Conservation (phyloP, 2,888 invertebrate genomes). For the Tetanocera ferruginea region DNA sequence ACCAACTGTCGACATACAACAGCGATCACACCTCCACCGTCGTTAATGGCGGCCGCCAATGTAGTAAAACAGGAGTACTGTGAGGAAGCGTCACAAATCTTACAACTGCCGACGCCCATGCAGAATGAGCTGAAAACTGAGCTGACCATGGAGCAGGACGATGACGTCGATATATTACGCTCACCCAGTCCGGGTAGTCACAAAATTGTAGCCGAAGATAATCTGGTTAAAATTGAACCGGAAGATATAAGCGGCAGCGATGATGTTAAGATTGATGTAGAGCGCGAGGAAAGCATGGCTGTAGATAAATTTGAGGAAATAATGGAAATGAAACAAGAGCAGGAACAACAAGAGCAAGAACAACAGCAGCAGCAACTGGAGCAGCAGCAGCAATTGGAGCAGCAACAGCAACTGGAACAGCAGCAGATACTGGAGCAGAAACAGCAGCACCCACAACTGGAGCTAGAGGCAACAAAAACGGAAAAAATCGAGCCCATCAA, state of each 20-base stretch:
- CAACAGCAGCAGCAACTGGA: slow-evolving; percentile 13
- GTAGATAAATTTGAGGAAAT: slow-evolving; percentile 48
- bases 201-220: slow-evolving; percentile 66
- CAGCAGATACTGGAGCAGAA: slow-evolving; percentile 18
- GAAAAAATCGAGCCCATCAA: neutral
- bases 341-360: slow-evolving; percentile 9
- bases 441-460: neutral
- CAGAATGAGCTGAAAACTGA: slow-evolving; percentile 40
- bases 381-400: slow-evolving; percentile 18
- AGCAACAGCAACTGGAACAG: slow-evolving; percentile 16
- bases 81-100: slow-evolving; percentile 20
- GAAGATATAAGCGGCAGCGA: slow-evolving; percentile 66
- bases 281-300: slow-evolving; percentile 66
- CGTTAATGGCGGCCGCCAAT: neutral
- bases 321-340: slow-evolving; percentile 26
- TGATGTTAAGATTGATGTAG: slow-evolving; percentile 68
- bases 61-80: neutral
- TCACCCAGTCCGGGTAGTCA: slow-evolving; percentile 66
- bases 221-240: slow-evolving; percentile 67
- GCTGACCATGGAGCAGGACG: slow-evolving; percentile 58
- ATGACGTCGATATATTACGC: slow-evolving; percentile 67
- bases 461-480: neutral
- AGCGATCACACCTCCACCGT: neutral
- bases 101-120: neutral
- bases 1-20: neutral